Evolutionary conservation across 2,113 vertebrate species (phyloP).

Genomic region (Suricata suricatta): DNA sequence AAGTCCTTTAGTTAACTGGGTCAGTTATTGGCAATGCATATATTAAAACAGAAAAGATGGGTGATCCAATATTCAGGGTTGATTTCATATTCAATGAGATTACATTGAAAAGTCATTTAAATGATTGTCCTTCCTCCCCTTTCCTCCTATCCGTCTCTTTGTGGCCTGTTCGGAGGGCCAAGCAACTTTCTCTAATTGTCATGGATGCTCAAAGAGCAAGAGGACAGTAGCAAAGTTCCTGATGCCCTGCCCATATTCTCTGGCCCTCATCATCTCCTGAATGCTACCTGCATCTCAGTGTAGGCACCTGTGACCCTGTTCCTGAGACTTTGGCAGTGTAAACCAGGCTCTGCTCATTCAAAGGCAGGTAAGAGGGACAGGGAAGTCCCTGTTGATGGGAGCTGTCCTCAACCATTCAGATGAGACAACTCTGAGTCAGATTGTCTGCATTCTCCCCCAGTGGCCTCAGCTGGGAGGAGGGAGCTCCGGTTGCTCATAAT

Average conservation of each 20-base stretch:
- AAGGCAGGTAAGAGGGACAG: neutral
- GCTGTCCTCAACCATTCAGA: neutral
- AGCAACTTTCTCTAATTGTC: neutral
- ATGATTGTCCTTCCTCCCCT: neutral
- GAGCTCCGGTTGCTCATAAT: neutral
- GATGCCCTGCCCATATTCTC: no score
- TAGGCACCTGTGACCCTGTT: neutral
- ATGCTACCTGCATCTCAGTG: neutral
- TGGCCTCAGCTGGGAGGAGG: neutral
- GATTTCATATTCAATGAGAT: neutral
- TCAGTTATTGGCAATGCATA: slow-evolving; percentile 6
- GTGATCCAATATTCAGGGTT: neutral
- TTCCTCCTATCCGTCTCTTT: neutral
- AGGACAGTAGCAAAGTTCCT: neutral
- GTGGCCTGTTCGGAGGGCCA: neutral
- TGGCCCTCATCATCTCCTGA: no score
- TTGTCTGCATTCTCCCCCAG: fast-evolving
- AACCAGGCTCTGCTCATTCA: neutral
- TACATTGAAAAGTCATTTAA: neutral
- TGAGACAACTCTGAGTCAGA: neutral
- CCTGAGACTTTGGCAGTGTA: neutral
- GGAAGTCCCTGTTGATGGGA: neutral
- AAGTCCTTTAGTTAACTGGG: slow-evolving; percentile 14
- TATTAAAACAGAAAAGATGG: neutral
- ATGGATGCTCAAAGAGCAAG: neutral